Evolutionary conservation across 2,113 vertebrate genomes (phyloP), one percentile per base, ranked within the genome.

Genomic region (Triplophysa tibetana): DNA sequence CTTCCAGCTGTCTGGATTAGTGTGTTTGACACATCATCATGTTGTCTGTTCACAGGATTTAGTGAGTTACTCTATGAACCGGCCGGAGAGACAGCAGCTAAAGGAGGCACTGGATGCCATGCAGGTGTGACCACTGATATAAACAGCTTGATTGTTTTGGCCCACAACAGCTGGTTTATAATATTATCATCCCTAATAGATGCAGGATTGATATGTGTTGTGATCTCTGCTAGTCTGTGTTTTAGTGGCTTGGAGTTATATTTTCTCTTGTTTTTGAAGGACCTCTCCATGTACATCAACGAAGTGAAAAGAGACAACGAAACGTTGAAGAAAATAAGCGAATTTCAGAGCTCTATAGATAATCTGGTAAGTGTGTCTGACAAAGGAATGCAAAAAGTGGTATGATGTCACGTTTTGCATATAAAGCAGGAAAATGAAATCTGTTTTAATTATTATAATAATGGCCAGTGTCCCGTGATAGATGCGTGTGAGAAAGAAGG

Each of bases 291-390:
- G 97, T 98, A 98, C 88, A 98, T 99, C 86, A 99, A 99, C 0
- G 97, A 99, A 80, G 96, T 99, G 4, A 99, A 99, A 83, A 92
- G 98, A 80, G 98, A 99, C 90, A 99, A 99, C 14, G 98, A 99
- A 88, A 99, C 98, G 0, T 86, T 99, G 85, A 99, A 99, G 93
- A 99, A 98, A 85, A 99, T 99, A 81, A 93, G 95, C 17, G 98
- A 99, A 85, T 99, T 99, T 83, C 97, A 99, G 92, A 97, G 93
- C 73, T 98, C 95, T 0, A 99, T 99, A 85, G 98, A 99, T 85
- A 98, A 99, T 81, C 84, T 99, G 92, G 98, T 98, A 85, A 95
- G 96, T 76, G 56, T 24, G 43, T 52, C 16, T 11, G 2, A 4
- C 10, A 43, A 43, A 43, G 9, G 8, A 10, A 43, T 43, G 10